phyloP scores from a whole-genome alignment of 2,888 invertebrate species.

The Luperina nickerlii region DNA sequence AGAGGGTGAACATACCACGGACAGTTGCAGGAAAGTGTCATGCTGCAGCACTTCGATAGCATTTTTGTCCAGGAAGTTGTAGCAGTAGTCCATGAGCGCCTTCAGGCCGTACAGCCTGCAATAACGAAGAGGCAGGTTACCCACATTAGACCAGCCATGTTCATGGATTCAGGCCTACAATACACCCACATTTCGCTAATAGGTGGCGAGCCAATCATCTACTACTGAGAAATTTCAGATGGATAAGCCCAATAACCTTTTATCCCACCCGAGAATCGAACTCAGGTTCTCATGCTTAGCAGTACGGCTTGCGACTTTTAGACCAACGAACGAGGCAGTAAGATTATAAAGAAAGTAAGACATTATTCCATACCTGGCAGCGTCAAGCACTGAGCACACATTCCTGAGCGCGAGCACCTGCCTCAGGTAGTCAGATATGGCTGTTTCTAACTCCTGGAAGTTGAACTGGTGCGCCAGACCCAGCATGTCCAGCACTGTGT shows the following conservation, averaged over 20 bases:
- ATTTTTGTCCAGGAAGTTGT: conserved; percentile 97
- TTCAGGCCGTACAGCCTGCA: conserved; percentile 91
- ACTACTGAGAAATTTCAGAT: background rate
- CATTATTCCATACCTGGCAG: conserved; percentile 91
- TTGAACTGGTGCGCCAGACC: conserved; percentile 99
- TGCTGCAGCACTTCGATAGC: conserved; percentile 96
- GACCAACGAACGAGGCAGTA: background rate
- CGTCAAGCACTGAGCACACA: conserved; percentile 98
- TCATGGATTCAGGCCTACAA: background rate
- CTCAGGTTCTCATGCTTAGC: background rate
- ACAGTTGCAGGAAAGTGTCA: conserved; percentile 95
- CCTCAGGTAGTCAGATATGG: conserved; percentile 97
- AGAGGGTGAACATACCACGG: conserved; percentile 91
- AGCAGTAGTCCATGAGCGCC: conserved; percentile 94
- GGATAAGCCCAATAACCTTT: background rate
- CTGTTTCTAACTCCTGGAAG: conserved; percentile 96
- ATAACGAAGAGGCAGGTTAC: background rate
- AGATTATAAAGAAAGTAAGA: background rate
- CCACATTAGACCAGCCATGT: background rate
- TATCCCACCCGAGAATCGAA: background rate
- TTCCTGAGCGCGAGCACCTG: conserved; percentile 96
- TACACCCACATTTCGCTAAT: too few species aligned
- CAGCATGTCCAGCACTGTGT: conserved; percentile 92
- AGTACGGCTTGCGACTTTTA: background rate
- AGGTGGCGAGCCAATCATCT: background rate